Evolutionary conservation across 2,888 invertebrate species (phyloP).

Genomic region (Pimpla rufipes): DNA sequence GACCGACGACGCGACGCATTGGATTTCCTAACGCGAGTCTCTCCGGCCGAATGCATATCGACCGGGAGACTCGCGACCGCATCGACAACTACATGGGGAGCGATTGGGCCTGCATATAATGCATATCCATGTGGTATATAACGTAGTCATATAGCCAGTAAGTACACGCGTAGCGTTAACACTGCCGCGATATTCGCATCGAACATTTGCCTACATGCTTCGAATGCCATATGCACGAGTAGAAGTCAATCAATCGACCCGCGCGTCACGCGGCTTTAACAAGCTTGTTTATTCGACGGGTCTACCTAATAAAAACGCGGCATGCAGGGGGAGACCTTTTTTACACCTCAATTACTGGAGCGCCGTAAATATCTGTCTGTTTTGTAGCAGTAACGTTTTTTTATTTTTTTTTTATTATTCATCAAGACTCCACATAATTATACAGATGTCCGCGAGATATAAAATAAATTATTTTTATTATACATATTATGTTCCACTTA

Average conservation of each 20-base stretch:
- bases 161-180: neutral
- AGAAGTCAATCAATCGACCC: constrained; percentile 18
- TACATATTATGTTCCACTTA: too few relatives aligned
- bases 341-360: neutral
- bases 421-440: too few relatives aligned
- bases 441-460: too few relatives aligned
- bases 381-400: neutral
- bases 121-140: neutral
- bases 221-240: neutral
- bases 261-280: neutral
- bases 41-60: constrained; percentile 3
- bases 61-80: neutral
- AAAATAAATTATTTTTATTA: too few relatives aligned
- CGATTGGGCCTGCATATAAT: neutral
- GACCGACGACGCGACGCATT: constrained; percentile 9
- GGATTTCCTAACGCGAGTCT: constrained; percentile 26
- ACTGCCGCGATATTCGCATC: constrained; percentile 8
- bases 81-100: neutral
- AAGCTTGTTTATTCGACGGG: neutral
- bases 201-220: constrained; percentile 10
- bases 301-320: neutral
- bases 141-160: neutral
- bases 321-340: neutral
- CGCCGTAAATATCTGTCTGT: neutral
- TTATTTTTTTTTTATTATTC: too few relatives aligned